These are phyloP conservation scores for Cremastobaeus sp. DNA, from an alignment of 2,888 invertebrate genomes.

Conservation along the genomic window DNA sequence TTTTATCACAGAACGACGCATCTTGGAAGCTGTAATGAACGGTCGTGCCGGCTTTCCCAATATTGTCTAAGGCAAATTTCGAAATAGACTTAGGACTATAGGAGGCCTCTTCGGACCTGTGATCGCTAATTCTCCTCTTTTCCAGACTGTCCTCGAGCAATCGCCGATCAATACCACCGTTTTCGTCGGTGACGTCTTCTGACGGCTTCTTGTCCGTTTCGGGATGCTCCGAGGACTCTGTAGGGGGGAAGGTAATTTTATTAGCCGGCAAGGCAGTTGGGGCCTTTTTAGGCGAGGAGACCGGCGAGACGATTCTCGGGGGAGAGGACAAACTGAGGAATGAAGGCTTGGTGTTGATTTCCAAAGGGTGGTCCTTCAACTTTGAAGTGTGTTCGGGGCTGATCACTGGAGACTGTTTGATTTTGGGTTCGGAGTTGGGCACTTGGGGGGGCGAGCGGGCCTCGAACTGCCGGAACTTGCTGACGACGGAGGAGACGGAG, in stretches of 20 bases:
- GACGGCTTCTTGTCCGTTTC: conserved; percentile 57
- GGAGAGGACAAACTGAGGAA: conserved; percentile 69
- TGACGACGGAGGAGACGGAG: conserved; percentile 76
- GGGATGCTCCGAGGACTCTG: conserved; percentile 61
- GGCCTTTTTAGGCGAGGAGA: conserved; percentile 68
- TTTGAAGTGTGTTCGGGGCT: conserved; percentile 72
- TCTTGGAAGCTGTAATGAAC: conserved; percentile 82
- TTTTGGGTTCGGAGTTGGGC: conserved; percentile 71
- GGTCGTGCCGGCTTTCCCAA: conserved; percentile 84
- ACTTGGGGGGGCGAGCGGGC: conserved; percentile 72
- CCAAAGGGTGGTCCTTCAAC: conserved; percentile 62
- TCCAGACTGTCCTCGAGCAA: conserved; percentile 56
- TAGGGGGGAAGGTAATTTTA: conserved; percentile 60
- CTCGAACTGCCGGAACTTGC: conserved; percentile 75
- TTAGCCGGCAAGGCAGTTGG: conserved; percentile 57
- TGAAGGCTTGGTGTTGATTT: conserved; percentile 69
- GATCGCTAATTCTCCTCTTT: conserved; percentile 59
- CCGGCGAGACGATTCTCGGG: conserved; percentile 69
- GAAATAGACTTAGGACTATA: conserved; percentile 79
- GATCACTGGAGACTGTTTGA: conserved; percentile 72
- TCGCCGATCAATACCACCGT: conserved; percentile 34
- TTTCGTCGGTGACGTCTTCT: conserved; percentile 7
- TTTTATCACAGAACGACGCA: conserved; percentile 70
- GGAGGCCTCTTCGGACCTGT: conserved; percentile 16
- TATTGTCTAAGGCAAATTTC: conserved; percentile 83